Base-by-base conservation (phyloP, 1,140 invertebrate species). In the Zaprionus tsacasi region DNA sequence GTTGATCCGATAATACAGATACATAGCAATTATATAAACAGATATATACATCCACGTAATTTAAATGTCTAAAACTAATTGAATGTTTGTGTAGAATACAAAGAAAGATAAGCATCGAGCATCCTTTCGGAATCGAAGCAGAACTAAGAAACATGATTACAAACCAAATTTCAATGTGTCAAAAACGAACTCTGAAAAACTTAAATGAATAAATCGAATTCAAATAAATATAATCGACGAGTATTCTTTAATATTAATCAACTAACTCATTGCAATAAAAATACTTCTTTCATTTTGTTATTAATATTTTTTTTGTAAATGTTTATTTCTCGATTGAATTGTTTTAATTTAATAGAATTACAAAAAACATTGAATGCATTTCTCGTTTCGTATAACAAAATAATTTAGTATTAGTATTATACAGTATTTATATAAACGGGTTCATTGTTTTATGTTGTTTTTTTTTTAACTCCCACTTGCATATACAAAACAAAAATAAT, bases 391-490 rank as follows among this genome's bases (percentile, higher is more conserved):
- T 91, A 91, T 78, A 90, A 91, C 89, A 91, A 91, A 91, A 91
- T 91, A 91, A 91, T 91, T 91, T 91, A 91, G 89, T 91, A 91
- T 91, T 91, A 91, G 89, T 91, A 91, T 82, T 91, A 85, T 89
- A 91, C 89, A 91, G 77, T 91, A 86, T 89, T 89, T 90, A 90
- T 91, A 90, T 81, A 89, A 89, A 81, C 72, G 73, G 68, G 40
- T 83, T 57, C 35, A 56, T 43, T 48, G 38, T 36, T 48, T 63
- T 71, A 82, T 72, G 54, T 57, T 80, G 27, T 21, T 21, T 43
- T 59, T 71, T 72, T 52, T 59, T 58, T 69, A 38, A 60, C 38
- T 65, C 70, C 52, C 50, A 68, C 68, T 87, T 82, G 81, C 80
- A 82, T 75, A 82, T 78, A 91, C 59, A 87, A 91, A 91, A 88